phyloP scores from a whole-genome alignment of 2,113 vertebrate genomes.

The Anser brachyrhynchus region DNA sequence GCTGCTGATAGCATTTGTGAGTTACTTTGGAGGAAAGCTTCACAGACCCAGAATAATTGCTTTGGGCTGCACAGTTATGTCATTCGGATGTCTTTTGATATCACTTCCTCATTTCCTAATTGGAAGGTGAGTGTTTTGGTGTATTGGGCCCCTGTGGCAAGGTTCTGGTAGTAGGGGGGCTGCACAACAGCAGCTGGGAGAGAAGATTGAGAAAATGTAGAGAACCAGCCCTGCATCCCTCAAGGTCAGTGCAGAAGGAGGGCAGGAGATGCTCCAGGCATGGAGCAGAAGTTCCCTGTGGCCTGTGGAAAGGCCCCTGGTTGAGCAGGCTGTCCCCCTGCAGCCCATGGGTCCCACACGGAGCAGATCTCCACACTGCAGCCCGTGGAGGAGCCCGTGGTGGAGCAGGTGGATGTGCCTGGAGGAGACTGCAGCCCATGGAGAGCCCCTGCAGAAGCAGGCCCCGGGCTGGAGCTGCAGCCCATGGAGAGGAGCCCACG shows the following conservation, averaged over 20 bases:
- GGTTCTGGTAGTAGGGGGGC: neutral
- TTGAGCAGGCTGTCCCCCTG: neutral
- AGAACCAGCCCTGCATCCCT: neutral
- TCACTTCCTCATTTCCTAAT: conserved; percentile 93
- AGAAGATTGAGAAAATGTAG: neutral
- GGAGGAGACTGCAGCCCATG: neutral
- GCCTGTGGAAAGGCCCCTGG: neutral
- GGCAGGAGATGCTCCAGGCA: neutral
- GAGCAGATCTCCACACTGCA: neutral
- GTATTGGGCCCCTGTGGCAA: neutral
- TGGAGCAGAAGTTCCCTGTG: neutral
- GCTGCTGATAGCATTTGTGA: conserved; percentile 90
- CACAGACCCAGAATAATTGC: conserved; percentile 91
- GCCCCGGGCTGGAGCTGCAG: neutral
- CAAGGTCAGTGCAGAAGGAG: neutral
- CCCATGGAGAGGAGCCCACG: too few species aligned
- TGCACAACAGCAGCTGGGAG: neutral
- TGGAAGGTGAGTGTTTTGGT: conserved; percentile 79
- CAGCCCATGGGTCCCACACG: neutral
- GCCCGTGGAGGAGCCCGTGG: neutral
- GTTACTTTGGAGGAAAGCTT: conserved; percentile 92
- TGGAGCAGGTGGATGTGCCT: neutral
- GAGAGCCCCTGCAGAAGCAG: neutral
- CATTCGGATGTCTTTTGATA: conserved; percentile 88
- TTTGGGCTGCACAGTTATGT: conserved; percentile 85